phyloP scores from a whole-genome alignment of 2,888 invertebrate species.

The Keiferia lycopersicella region DNA sequence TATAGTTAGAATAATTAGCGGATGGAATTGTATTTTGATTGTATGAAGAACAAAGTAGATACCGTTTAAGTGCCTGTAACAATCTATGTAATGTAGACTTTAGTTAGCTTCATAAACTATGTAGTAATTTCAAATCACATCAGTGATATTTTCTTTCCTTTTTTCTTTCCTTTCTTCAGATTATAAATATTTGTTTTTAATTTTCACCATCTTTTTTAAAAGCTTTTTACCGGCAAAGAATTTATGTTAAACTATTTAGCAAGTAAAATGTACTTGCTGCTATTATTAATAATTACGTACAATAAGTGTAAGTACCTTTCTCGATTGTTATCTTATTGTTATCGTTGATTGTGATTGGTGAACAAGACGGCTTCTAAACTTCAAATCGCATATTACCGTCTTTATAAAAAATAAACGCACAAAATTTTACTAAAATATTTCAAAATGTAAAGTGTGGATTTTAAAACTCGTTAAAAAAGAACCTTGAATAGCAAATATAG shows the following conservation, averaged over 20 bases:
- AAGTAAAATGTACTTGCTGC: neutral
- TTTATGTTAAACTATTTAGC: neutral
- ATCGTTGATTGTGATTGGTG: neutral
- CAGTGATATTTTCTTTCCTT: no score
- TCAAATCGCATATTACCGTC: neutral
- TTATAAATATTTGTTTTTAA: neutral
- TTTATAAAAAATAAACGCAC: neutral
- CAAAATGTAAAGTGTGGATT: neutral
- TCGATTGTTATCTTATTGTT: slow-evolving; percentile 1
- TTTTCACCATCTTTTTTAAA: neutral
- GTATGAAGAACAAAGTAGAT: neutral
- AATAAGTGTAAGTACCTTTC: slow-evolving; percentile 1
- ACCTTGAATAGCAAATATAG: neutral
- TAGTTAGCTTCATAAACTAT: no score
- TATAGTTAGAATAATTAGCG: no score
- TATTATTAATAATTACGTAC: neutral
- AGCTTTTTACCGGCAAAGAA: slow-evolving; percentile 3
- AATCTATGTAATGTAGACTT: no score
- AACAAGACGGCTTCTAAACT: neutral
- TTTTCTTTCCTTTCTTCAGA: neutral
- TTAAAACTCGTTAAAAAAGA: neutral
- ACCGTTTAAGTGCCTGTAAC: neutral
- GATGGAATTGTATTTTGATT: no score
- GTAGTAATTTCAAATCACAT: no score
- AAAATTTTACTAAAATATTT: slow-evolving; percentile 5